A percentile compares a stretch with the other conserved stretches of the same genome.
Evolutionary conservation across 2,888 invertebrate genomes (phyloP).

Genomic region (Apodemia duryi): DNA sequence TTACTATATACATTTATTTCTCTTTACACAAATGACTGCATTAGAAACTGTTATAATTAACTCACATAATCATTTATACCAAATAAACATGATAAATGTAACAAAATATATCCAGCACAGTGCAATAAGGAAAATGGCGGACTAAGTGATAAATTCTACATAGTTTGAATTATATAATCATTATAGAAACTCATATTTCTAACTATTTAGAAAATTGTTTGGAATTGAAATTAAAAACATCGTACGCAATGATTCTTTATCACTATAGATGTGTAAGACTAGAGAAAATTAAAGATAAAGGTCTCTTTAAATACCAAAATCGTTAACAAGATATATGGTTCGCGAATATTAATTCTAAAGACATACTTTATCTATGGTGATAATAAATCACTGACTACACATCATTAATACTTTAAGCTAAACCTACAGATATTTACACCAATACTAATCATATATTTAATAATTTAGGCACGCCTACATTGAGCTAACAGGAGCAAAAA

Average conservation of each 20-base stretch:
- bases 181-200: too few species aligned
- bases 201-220: background rate
- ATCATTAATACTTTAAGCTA: conserved; percentile 7
- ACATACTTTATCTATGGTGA: background rate
- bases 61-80: conserved; percentile 8
- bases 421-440: conserved; percentile 10
- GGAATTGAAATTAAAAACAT: conserved; percentile 1
- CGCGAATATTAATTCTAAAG: background rate
- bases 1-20: conserved; percentile 12
- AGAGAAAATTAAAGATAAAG: background rate
- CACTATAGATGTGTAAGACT: background rate
- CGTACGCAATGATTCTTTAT: too few species aligned
- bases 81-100: background rate
- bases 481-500: background rate
- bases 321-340: background rate
- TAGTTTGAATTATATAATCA: too few species aligned
- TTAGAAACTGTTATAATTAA: background rate
- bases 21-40: conserved; percentile 11
- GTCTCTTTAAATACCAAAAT: too few species aligned
- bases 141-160: too few species aligned
- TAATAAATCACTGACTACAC: background rate
- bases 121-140: too few species aligned
- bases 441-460: conserved; percentile 2
- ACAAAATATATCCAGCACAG: too few species aligned
- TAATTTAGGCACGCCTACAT: conserved; percentile 14